Evolutionary conservation across 2,888 invertebrate species (phyloP).

Genomic region (Aleiodes leptofemur): DNA sequence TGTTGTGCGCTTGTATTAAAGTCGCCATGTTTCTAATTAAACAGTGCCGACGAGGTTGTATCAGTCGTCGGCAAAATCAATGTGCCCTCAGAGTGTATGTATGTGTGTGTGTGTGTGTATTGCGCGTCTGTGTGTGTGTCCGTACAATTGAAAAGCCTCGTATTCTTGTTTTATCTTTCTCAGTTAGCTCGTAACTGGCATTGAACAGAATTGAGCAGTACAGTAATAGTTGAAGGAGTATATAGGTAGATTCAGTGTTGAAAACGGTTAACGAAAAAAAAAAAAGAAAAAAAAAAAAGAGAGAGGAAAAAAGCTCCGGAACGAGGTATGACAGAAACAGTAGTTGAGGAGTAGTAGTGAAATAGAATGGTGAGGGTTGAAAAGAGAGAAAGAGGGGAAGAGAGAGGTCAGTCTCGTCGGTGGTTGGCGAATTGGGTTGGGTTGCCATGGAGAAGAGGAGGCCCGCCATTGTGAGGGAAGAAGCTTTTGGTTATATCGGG

Average conservation of each 20-base stretch:
- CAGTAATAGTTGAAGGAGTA: conserved; percentile 22
- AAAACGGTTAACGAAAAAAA: conserved; percentile 26
- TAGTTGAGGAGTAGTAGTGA: conserved; percentile 18
- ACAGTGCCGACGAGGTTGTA: conserved; percentile 73
- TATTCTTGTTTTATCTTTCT: conserved; percentile 31
- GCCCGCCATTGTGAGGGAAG: conserved; percentile 23
- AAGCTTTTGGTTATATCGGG: conserved; percentile 26
- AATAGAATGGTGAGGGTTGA: conserved; percentile 49
- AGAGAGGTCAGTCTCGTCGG: conserved; percentile 66
- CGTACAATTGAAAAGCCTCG: conserved; percentile 52
- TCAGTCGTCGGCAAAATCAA: conserved; percentile 74
- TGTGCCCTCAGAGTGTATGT: conserved; percentile 53
- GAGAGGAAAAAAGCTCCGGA: conserved; percentile 11
- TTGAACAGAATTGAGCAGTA: conserved; percentile 28
- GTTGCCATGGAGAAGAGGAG: conserved; percentile 72
- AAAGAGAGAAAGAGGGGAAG: conserved; percentile 40
- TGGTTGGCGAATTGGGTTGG: conserved; percentile 73
- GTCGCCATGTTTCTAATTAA: conserved; percentile 74
- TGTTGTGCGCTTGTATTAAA: conserved; percentile 74
- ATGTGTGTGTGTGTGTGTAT: neutral
- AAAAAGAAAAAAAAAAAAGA: neutral
- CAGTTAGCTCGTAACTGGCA: conserved; percentile 24
- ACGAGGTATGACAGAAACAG: conserved; percentile 16
- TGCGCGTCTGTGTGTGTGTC: conserved; percentile 44
- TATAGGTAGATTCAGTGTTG: conserved; percentile 20